A percentile compares a stretch with the other conserved stretches of the same genome.
phyloP scores from a whole-genome alignment of 92 coral and sea anemone genomes.

The Pocillopora meandrina region DNA sequence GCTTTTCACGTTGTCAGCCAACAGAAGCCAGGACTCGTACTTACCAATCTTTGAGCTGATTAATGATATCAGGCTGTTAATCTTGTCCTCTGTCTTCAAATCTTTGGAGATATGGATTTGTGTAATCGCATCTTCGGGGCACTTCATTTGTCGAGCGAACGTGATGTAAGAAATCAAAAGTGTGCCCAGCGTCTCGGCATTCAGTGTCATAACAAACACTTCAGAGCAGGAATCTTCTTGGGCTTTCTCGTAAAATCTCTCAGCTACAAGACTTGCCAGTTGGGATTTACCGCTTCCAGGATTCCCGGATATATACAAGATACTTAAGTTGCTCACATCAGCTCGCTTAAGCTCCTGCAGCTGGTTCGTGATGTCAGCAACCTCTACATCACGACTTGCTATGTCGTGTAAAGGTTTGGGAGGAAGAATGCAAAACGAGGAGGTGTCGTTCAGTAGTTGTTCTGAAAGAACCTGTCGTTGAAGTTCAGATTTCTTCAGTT shows the following conservation, averaged over 20 bases:
- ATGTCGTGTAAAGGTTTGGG: neutral
- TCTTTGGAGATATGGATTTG: neutral
- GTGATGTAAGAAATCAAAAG: neutral
- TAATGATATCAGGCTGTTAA: neutral
- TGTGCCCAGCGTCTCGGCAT: neutral
- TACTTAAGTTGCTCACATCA: neutral
- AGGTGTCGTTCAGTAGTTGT: neutral
- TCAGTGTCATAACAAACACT: slow-evolving; percentile 2
- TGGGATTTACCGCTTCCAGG: neutral
- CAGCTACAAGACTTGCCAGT: neutral
- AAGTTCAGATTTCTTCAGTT: neutral
- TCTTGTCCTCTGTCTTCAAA: neutral
- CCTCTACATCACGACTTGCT: neutral
- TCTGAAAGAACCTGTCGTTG: neutral
- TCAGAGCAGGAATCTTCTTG: neutral
- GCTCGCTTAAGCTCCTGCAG: neutral
- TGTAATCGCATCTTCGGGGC: neutral
- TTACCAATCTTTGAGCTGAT: neutral
- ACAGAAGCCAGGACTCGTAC: neutral
- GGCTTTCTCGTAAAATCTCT: neutral
- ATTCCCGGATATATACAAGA: neutral
- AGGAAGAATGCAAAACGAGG: neutral
- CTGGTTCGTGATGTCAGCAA: neutral
- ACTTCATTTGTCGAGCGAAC: neutral
- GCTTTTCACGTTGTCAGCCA: neutral